Percentiles rank a stretch among this genome's conserved stretches.
phyloP scores from a whole-genome alignment of 1,140 invertebrate species.

The Drosophila carrolli region DNA sequence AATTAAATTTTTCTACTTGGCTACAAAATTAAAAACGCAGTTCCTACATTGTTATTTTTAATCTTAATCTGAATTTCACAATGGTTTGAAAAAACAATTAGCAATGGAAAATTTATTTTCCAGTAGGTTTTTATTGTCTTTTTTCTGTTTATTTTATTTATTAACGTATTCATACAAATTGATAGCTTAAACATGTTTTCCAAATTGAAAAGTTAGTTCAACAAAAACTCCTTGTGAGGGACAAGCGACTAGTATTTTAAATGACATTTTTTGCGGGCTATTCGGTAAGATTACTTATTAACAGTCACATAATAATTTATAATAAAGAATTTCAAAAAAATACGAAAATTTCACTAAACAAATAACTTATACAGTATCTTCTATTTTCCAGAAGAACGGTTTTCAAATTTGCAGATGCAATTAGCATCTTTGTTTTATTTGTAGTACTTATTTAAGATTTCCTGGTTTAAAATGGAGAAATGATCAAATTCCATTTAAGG shows the following conservation, averaged over 20 bases:
- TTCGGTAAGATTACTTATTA: not conserved
- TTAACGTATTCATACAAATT: constrained; percentile 13
- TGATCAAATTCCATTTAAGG: constrained; percentile 7
- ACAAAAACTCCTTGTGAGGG: constrained; percentile 5
- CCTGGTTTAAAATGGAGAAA: not conserved
- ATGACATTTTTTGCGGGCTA: not conserved
- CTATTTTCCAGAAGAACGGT: not conserved
- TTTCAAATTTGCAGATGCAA: not conserved
- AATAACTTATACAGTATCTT: not conserved
- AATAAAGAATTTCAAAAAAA: not conserved
- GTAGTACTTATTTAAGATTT: constrained; percentile 2
- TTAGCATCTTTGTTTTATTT: constrained; percentile 12
- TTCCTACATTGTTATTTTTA: not conserved
- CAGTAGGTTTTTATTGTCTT: not conserved
- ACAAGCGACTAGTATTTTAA: not conserved
- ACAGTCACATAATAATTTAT: not conserved
- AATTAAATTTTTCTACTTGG: not conserved
- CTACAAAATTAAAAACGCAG: not conserved
- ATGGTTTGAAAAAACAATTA: constrained; percentile 13
- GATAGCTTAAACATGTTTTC: not conserved
- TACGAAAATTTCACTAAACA: not conserved
- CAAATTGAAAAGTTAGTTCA: not conserved
- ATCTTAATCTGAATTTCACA: constrained; percentile 11
- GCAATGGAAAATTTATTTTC: constrained; percentile 32
- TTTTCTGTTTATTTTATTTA: not conserved